Conservation (phyloP, 2,797 vertebrate genomes). For the Malurus splendens region DNA sequence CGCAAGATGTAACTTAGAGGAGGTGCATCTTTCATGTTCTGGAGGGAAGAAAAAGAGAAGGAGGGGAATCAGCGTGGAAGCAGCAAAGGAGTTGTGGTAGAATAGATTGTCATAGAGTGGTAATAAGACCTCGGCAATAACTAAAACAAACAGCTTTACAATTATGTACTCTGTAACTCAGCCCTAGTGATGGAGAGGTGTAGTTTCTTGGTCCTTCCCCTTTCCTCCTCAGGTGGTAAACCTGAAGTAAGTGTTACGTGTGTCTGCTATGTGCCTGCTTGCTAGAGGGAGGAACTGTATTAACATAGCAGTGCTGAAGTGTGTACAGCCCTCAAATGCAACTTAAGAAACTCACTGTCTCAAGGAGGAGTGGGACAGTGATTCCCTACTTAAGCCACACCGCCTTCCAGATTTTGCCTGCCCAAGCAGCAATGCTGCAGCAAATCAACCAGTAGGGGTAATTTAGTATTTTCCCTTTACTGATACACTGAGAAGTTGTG, state of each 20-base stretch:
- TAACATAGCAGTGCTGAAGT: not conserved
- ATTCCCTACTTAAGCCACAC: not conserved
- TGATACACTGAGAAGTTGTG: not conserved
- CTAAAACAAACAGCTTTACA: not conserved
- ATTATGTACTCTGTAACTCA: not conserved
- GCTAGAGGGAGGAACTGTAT: not conserved
- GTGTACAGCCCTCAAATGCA: not conserved
- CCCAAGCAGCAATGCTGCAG: not conserved
- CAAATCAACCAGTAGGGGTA: not conserved
- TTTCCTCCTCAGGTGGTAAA: not conserved
- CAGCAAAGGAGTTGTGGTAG: not conserved
- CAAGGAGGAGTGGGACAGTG: fast-evolving
- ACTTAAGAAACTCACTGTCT: not conserved
- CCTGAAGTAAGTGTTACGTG: not conserved
- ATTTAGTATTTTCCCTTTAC: not conserved
- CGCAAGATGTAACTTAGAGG: not conserved
- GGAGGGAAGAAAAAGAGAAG: not conserved
- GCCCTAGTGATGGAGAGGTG: not conserved
- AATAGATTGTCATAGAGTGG: not conserved
- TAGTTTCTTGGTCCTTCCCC: not conserved
- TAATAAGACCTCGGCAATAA: not conserved
- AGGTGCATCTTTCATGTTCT: not conserved
- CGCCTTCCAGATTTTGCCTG: not conserved
- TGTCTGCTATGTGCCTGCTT: not conserved
- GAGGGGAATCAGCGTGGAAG: not conserved